Evolutionary conservation across 2,888 invertebrate species (phyloP), one percentile per base, ranked within the genome.

Genomic region (Lydus trimaculatus): DNA sequence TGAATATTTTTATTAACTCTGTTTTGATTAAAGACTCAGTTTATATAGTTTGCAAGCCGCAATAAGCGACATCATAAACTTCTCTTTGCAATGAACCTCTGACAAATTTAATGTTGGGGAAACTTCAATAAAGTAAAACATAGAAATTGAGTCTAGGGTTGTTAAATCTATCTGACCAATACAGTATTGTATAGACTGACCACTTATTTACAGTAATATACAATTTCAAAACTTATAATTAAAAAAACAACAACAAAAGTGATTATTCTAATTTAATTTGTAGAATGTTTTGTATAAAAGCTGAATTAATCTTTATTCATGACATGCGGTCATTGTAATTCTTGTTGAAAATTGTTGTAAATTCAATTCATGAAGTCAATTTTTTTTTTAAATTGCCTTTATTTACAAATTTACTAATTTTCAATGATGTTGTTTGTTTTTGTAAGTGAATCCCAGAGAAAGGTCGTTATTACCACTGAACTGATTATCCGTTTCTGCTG

Each of bases 251-350:
- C 13, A 31, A 28, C 28, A 20, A 28, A 31, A 31, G 15, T 28
- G 17, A 39, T 3, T 11, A 25, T 39, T 61, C 39, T 39, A 39
- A 39, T 39, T 39, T 43, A 33, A 39, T 56, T 56, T 56, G 56
- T 56, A 28, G 56, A 61, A 33, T 43, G 28, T 39, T 61, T 20
- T 20, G 39, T 9, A 61, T 39, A 39, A 25, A 25, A 13, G 25
- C 56, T n/a, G 56, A 56, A 25, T 56, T 28, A 61, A 67, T 67
- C 59, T 67, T 67, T 67, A 63, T 63, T 63, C 67, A 67, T 67
- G 63, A 28, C 56, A 63, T 66, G n/a, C n/a, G 39, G 67, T 59
- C 60, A 59, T 48, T 59, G 33, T 56, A 56, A 56, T 56, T 56
- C 60, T 60, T 59, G 60, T 67, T 67, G 62, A 31, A 66, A 66